A percentile compares a stretch with the other conserved stretches of the same genome.
Conservation (phyloP, 2,113 vertebrate genomes). For the Odontophorus gujanensis region DNA sequence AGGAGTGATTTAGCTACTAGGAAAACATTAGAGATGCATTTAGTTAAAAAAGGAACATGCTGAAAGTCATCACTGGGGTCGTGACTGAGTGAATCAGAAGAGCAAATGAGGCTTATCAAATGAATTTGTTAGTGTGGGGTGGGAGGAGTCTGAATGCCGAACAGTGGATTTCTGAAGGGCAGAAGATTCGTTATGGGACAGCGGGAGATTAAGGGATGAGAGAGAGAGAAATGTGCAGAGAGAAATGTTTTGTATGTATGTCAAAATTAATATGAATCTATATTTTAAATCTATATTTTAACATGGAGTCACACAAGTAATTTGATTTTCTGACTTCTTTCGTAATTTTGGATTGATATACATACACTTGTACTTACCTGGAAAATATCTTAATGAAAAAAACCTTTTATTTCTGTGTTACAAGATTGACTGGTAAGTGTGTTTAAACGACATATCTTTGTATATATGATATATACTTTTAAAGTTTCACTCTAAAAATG, state of each 20-base stretch:
- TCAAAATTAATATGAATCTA: background rate
- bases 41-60: background rate
- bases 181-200: background rate
- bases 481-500: background rate
- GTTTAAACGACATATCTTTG: background rate
- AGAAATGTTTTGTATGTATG: background rate
- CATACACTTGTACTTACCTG: background rate
- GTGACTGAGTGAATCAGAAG: background rate
- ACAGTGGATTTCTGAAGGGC: background rate
- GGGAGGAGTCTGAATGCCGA: background rate
- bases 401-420: background rate
- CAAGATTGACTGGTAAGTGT: background rate
- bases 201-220: background rate
- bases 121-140: background rate
- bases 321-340: background rate
- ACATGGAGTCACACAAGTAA: background rate
- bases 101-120: background rate
- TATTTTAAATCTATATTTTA: background rate
- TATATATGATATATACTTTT: background rate
- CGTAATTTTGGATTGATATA: background rate
- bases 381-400: background rate
- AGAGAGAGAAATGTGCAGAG: rapidly evolving
- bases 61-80: background rate
- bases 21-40: background rate
- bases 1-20: background rate